A percentile compares a stretch with the other conserved stretches of the same genome.
Evolutionary conservation across 2,888 invertebrate genomes (phyloP).

Genomic region (Hipparchia semele): DNA sequence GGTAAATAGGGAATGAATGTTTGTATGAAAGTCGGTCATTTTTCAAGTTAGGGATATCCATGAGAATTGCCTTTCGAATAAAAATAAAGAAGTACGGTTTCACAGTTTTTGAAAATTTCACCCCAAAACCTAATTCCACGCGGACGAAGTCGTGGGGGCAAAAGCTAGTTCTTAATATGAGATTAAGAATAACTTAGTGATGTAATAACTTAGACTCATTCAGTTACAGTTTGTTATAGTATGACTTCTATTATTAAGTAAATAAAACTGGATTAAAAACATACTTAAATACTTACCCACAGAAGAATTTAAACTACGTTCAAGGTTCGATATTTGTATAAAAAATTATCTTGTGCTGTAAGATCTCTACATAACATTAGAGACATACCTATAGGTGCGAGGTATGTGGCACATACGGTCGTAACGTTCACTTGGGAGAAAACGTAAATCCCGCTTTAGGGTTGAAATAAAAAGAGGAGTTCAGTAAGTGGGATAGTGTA

Average conservation of each 20-base stretch:
- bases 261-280: neutral
- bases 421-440: constrained; percentile 64
- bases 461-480: constrained; percentile 76
- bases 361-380: neutral
- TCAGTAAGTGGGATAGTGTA: constrained; percentile 76
- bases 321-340: neutral
- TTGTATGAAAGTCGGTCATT: too few species aligned
- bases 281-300: neutral
- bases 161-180: neutral
- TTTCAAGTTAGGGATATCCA: too few species aligned
- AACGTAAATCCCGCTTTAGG: constrained; percentile 71
- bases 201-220: neutral
- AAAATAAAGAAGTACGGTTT: too few species aligned
- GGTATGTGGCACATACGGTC: constrained; percentile 50
- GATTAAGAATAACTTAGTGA: neutral
- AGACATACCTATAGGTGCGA: neutral
- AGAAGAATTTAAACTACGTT: neutral
- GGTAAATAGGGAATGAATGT: too few species aligned
- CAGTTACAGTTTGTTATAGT: neutral
- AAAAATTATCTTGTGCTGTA: neutral
- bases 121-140: too few species aligned
- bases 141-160: too few species aligned
- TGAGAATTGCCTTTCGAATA: too few species aligned
- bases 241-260: neutral
- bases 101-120: too few species aligned